Percentiles rank a stretch among this genome's conserved stretches.
Conservation (phyloP, 1,140 invertebrate species). For the Laupala kohalensis region DNA sequence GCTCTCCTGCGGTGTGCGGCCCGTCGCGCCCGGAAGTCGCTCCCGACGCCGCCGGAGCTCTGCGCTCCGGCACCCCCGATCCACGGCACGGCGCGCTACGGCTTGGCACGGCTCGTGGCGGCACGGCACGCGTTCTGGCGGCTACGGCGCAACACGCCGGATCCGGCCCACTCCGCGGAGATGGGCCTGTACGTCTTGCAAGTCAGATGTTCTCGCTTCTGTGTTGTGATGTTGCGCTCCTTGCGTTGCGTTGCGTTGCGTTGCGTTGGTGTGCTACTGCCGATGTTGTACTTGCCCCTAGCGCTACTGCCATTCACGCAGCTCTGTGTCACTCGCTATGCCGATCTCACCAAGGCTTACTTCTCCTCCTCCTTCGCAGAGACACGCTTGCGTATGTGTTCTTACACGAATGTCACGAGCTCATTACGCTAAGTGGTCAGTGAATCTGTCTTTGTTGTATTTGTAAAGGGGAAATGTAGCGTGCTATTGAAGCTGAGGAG, state of each 20-base stretch:
- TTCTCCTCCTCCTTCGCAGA: background rate
- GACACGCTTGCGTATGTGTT: background rate
- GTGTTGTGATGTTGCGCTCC: background rate
- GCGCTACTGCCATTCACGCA: background rate
- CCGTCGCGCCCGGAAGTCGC: background rate
- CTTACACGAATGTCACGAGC: too few species aligned
- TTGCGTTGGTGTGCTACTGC: background rate
- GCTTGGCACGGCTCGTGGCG: constrained; percentile 46
- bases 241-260: background rate
- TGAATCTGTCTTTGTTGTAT: too few species aligned
- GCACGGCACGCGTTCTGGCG: constrained; percentile 49
- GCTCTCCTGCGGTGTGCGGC: background rate
- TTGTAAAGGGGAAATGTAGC: too few species aligned
- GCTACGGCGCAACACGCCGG: constrained; percentile 30
- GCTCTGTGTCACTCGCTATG: background rate
- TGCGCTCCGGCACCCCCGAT: constrained; percentile 26
- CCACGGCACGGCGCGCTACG: constrained; percentile 32
- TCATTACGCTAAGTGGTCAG: too few species aligned
- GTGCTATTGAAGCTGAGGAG: too few species aligned
- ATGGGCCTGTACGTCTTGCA: constrained; percentile 10
- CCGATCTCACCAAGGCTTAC: background rate
- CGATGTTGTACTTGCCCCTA: background rate
- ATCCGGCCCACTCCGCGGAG: constrained; percentile 8
- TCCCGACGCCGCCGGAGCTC: constrained; percentile 28
- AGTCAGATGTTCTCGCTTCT: background rate